Conservation (phyloP, 2,888 invertebrate species). For the Drosophila falleni region DNA sequence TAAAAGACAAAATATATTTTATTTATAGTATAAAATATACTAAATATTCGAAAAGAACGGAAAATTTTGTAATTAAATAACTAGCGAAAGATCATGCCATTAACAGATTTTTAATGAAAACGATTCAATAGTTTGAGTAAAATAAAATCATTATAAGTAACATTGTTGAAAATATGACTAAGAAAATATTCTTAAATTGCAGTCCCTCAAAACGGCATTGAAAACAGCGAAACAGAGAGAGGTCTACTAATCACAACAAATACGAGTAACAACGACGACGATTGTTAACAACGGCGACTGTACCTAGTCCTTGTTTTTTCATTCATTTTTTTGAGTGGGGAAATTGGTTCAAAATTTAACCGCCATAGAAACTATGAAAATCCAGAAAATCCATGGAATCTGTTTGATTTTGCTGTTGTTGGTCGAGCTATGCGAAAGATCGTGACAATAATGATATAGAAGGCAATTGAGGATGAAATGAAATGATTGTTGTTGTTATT, state of each 20-base stretch:
- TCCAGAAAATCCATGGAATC: slow-evolving; percentile 85
- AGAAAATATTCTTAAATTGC: slow-evolving; percentile 21
- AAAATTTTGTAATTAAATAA: too few relatives aligned
- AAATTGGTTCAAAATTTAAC: slow-evolving; percentile 61
- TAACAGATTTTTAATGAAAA: slow-evolving; percentile 20
- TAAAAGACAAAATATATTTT: too few relatives aligned
- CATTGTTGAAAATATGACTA: slow-evolving; percentile 18
- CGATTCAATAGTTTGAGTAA: slow-evolving; percentile 10
- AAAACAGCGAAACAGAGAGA: slow-evolving; percentile 42
- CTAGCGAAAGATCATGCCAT: slow-evolving; percentile 34
- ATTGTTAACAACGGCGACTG: slow-evolving; percentile 62
- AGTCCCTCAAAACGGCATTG: slow-evolving; percentile 42
- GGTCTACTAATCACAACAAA: slow-evolving; percentile 57
- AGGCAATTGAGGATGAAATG: slow-evolving; percentile 32
- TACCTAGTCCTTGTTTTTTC: slow-evolving; percentile 49
- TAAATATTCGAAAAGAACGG: too few relatives aligned
- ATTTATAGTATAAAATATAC: too few relatives aligned
- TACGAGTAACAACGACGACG: slow-evolving; percentile 60
- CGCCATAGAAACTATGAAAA: slow-evolving; percentile 84
- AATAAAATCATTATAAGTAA: slow-evolving; percentile 9
- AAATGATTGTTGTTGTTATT: slow-evolving; percentile 46
- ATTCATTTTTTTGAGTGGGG: slow-evolving; percentile 7
- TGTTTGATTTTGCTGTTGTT: slow-evolving; percentile 84
- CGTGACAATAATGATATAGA: slow-evolving; percentile 27
- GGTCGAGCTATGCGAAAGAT: slow-evolving; percentile 75